These are phyloP conservation scores for Aphelenchoides besseyi DNA, from an alignment of 1,140 invertebrate genomes.

Conservation along the genomic window DNA sequence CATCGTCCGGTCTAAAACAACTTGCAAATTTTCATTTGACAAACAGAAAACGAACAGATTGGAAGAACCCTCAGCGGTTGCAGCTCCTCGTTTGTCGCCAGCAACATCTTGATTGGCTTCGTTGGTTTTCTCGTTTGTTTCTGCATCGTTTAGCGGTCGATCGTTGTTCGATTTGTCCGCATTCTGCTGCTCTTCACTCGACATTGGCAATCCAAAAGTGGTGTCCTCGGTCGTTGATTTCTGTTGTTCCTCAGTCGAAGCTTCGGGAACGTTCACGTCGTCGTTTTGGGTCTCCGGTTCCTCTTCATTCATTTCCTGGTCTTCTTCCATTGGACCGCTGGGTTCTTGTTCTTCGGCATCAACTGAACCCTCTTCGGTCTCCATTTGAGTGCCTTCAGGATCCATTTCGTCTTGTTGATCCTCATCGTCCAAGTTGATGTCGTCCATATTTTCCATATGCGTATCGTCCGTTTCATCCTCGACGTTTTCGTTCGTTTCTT, in stretches of 20 bases:
- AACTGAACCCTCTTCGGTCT: constrained; percentile 49
- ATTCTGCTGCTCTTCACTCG: background rate
- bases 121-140: background rate
- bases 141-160: background rate
- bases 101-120: constrained; percentile 2
- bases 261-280: background rate
- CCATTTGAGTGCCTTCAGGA: constrained; percentile 37
- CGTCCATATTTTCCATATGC: constrained; percentile 67
- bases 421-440: constrained; percentile 63
- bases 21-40: constrained; percentile 9
- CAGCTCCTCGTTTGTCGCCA: background rate
- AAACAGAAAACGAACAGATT: constrained; percentile 11
- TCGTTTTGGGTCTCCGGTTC: background rate
- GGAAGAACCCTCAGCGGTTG: background rate
- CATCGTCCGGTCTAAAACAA: background rate
- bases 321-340: constrained; percentile 20
- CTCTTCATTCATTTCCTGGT: constrained; percentile 3
- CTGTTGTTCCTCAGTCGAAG: background rate
- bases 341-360: constrained; percentile 28
- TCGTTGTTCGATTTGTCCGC: background rate
- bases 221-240: background rate
- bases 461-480: constrained; percentile 64
- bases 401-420: constrained; percentile 42
- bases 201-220: background rate
- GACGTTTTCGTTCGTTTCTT: constrained; percentile 62